phyloP scores from a whole-genome alignment of 2,113 vertebrate genomes.

The Myrmecophaga tridactyla region DNA sequence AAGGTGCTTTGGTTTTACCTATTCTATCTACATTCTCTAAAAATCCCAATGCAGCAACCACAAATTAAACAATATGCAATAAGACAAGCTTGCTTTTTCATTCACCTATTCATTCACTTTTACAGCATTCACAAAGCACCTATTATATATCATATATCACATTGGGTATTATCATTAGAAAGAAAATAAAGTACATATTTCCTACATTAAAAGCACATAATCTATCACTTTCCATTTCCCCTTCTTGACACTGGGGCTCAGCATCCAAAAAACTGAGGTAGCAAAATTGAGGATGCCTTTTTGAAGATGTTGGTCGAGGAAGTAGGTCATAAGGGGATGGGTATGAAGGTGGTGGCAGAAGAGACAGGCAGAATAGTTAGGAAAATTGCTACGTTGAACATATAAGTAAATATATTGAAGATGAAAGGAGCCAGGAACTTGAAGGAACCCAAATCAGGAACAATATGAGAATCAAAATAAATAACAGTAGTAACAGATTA shows the following conservation, averaged over 20 bases:
- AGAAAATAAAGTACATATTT: neutral
- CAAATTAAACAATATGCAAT: neutral
- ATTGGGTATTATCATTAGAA: neutral
- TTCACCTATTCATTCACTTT: neutral
- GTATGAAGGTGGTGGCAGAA: neutral
- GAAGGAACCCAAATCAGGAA: neutral
- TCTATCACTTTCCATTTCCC: neutral
- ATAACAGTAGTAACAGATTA: neutral
- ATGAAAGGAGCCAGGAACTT: neutral
- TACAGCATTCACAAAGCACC: neutral
- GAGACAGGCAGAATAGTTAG: neutral
- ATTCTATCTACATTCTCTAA: neutral
- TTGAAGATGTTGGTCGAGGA: neutral
- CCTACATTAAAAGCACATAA: neutral
- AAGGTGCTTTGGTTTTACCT: neutral
- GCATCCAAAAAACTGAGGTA: neutral
- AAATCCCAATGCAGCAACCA: neutral
- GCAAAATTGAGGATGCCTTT: neutral
- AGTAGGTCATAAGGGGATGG: neutral
- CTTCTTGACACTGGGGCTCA: neutral
- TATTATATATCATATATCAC: neutral
- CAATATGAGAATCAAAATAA: neutral
- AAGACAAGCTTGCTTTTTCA: neutral
- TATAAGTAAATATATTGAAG: neutral
- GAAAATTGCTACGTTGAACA: neutral